phyloP scores from a whole-genome alignment of 2,113 vertebrate genomes.

The Limanda limanda region DNA sequence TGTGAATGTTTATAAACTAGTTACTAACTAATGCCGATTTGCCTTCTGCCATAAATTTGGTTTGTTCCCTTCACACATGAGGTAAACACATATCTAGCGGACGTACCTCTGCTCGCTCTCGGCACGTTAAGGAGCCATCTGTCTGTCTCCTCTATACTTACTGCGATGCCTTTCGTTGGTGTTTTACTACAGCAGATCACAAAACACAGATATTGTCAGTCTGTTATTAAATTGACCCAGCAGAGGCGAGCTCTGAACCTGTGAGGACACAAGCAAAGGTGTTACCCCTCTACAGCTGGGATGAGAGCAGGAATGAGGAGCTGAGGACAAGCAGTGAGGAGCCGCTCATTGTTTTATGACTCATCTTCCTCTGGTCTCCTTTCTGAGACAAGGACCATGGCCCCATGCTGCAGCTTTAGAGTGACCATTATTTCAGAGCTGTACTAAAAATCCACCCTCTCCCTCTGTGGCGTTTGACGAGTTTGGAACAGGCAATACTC shows the following conservation, averaged over 20 bases:
- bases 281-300: background rate
- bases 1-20: conserved; percentile 12
- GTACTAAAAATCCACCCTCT: background rate
- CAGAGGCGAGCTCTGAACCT: background rate
- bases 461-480: background rate
- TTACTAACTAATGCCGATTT: background rate
- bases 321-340: background rate
- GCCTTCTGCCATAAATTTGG: conserved; percentile 17
- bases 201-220: background rate
- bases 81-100: conserved; percentile 19
- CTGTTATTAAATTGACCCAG: background rate
- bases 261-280: background rate
- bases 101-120: conserved; percentile 4
- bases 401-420: background rate
- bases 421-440: background rate
- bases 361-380: background rate
- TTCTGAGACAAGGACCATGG: background rate
- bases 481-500: background rate
- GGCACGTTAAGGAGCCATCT: conserved; percentile 20
- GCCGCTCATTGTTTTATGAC: background rate
- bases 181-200: background rate
- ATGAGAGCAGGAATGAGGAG: background rate
- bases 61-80: conserved; percentile 8
- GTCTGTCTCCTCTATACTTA: background rate
- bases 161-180: conserved; percentile 6